Base-by-base conservation (phyloP, 2,113 vertebrate species). In the Amphilophus citrinellus region DNA sequence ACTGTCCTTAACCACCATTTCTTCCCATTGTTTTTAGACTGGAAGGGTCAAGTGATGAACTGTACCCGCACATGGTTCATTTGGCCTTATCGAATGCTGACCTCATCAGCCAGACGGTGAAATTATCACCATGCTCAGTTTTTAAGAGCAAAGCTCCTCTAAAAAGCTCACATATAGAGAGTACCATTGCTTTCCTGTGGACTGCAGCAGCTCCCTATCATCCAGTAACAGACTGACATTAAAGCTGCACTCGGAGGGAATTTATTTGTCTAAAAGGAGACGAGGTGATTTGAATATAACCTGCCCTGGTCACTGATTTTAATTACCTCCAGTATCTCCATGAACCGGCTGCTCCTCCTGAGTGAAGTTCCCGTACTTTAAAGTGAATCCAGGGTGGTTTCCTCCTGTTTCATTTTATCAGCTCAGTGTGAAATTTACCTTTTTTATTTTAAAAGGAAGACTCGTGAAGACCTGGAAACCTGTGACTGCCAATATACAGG, bases 191-290 rank as follows among this genome's bases (percentile, higher is more conserved):
- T 42, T 39, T 14, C n/a, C 42, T 5, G 56, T 0, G 5, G 37
- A 42, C 39, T 13, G 39, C 39, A 61, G 37, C 24, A 61, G 58
- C 39, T 32, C 39, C 58, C 24, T 61, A 61, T 61, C 58, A 30
- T 61, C 76, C 39, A 78, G 15, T 78, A 78, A 61, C 37, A 78
- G 76, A 35, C 17, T 78, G 59, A 78, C 59, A 78, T 62, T 78
- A 78, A 61, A 50, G 39, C 15, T 47, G 22, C 42, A 32, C 39
- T 47, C 4, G 0, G 7, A 61, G 24, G 59, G 39, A 59, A 78
- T 78, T 78, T 61, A 61, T 78, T 47, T 44, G 39, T 61, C 58
- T 77, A 32, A 61, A 39, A 42, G 35, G 22, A 77, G 39, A 73
- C 17, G 47, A 14, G 22, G 37, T 77, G 58, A 77, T 47, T 47